phyloP scores from a whole-genome alignment of 92 coral and sea anemone species.

The Isaurus tuberculatus region DNA sequence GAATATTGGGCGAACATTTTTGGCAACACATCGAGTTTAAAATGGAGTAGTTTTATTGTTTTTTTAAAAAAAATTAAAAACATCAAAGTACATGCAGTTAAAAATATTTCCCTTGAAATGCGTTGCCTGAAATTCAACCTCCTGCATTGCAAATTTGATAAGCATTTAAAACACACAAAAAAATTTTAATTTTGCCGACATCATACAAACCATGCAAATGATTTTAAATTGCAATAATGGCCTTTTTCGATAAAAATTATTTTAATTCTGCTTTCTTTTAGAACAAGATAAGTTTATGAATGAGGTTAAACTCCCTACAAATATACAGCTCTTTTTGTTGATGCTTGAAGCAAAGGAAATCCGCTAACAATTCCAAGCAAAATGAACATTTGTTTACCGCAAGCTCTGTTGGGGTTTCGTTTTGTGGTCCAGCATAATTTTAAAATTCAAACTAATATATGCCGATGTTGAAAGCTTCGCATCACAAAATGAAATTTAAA shows the following conservation, averaged over 20 bases:
- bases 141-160: conserved; percentile 15
- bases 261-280: not conserved
- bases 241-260: conserved; percentile 4
- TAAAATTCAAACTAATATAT: not conserved
- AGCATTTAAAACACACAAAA: not conserved
- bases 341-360: not conserved
- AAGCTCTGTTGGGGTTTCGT: conserved; percentile 2
- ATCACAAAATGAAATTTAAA: conserved; percentile 6
- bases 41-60: not conserved
- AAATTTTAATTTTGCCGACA: not conserved
- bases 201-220: conserved; percentile 1
- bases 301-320: not conserved
- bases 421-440: conserved; percentile 6
- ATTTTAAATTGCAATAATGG: conserved; percentile 5
- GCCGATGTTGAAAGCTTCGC: not conserved
- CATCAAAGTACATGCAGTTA: not conserved
- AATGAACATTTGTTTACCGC: conserved; percentile 28
- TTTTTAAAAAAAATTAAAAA: not conserved
- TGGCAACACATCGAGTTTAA: not conserved
- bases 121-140: not conserved
- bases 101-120: not conserved
- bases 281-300: not conserved
- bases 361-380: not conserved
- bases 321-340: not conserved
- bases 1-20: not conserved